Conservation (phyloP, 1,140 invertebrate genomes). For the Drosophila truncata region DNA sequence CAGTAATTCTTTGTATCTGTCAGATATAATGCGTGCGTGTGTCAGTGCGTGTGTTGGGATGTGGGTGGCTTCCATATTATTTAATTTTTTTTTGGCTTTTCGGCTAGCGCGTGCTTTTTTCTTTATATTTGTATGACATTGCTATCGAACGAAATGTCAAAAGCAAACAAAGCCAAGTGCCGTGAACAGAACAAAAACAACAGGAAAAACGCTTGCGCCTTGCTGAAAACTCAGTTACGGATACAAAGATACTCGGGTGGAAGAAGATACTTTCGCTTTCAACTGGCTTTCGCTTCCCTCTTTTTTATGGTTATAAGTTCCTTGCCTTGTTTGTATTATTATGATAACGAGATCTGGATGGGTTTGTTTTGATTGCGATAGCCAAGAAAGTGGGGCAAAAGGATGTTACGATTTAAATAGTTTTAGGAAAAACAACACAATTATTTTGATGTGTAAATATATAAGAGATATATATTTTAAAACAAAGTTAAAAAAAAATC, state of each 20-base stretch:
- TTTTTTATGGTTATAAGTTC: conserved; percentile 33
- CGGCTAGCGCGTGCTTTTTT: conserved; percentile 68
- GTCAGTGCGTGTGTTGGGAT: conserved; percentile 37
- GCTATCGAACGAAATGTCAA: conserved; percentile 76
- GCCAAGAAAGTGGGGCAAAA: not conserved
- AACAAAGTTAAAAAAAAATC: not conserved
- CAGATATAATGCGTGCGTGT: conserved; percentile 28
- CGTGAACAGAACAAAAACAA: conserved; percentile 51
- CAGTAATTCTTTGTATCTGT: conserved; percentile 35
- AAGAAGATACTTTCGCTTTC: conserved; percentile 64
- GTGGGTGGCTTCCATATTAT: conserved; percentile 46
- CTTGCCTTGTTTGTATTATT: conserved; percentile 22
- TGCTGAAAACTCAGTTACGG: conserved; percentile 45
- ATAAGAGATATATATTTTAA: not conserved
- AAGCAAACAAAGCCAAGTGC: conserved; percentile 72
- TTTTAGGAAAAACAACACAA: not conserved
- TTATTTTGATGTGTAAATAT: not conserved
- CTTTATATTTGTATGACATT: conserved; percentile 82
- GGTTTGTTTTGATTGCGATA: conserved; percentile 47
- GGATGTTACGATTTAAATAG: conserved; percentile 1
- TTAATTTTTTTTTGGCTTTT: conserved; percentile 38
- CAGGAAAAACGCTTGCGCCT: conserved; percentile 62
- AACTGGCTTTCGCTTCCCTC: conserved; percentile 61
- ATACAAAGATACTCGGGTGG: conserved; percentile 36
- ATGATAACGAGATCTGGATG: conserved; percentile 37